Evolutionary conservation across 1,140 invertebrate species (phyloP).

Genomic region (Acromyrmex echinatior): DNA sequence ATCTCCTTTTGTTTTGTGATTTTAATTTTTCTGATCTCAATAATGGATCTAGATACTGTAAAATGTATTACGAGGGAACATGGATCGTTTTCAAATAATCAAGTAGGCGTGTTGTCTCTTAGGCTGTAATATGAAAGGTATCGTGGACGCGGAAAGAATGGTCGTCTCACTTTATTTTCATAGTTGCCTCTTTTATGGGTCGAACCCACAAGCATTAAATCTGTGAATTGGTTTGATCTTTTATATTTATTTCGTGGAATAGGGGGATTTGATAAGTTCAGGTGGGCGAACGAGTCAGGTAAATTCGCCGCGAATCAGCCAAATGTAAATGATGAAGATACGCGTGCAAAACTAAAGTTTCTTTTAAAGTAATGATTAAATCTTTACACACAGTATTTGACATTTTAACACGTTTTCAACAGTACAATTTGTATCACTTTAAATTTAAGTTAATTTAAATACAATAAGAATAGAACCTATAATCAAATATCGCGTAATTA

Average conservation of each 20-base stretch:
- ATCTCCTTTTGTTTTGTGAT: background rate
- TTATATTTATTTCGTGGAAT: conserved; percentile 73
- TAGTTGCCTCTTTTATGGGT: conserved; percentile 65
- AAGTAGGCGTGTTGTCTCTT: conserved; percentile 72
- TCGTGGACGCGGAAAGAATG: conserved; percentile 35
- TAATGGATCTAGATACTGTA: conserved; percentile 23
- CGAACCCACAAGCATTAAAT: conserved; percentile 68
- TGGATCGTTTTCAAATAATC: conserved; percentile 40
- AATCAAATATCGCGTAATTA: conserved; percentile 17
- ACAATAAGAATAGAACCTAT: background rate
- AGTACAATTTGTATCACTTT: background rate
- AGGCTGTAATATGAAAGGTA: conserved; percentile 51
- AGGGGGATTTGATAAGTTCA: conserved; percentile 66
- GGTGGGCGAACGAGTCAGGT: conserved; percentile 72
- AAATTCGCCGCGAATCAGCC: conserved; percentile 49
- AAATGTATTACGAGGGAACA: background rate
- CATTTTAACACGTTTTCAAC: background rate
- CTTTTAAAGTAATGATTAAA: background rate
- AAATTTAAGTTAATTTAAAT: background rate
- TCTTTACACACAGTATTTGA: too few species aligned
- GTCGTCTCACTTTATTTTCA: conserved; percentile 70
- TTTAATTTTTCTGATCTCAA: conserved; percentile 36
- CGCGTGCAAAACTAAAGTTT: conserved; percentile 16
- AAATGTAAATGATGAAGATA: conserved; percentile 66
- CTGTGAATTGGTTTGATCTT: conserved; percentile 72